Percentiles rank a stretch among this genome's conserved stretches.
phyloP scores from a whole-genome alignment of 1,140 invertebrate genomes.

The Drosophila tani region DNA sequence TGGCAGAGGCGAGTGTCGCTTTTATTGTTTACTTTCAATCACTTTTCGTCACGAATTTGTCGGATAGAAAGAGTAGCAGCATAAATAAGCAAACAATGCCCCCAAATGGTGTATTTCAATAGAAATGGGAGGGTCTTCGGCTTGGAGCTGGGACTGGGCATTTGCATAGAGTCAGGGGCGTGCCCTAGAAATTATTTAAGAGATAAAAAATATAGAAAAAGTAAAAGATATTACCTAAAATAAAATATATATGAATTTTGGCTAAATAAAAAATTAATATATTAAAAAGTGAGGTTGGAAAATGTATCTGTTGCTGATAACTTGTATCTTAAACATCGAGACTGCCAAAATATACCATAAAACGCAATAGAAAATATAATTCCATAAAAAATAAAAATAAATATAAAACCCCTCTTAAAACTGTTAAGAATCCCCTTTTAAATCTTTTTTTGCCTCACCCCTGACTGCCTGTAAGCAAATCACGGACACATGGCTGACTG shows the following conservation, averaged over 20 bases:
- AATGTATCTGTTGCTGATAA: too few relatives aligned
- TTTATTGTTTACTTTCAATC: slow-evolving; percentile 85
- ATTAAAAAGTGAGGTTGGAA: too few relatives aligned
- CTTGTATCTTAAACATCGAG: too few relatives aligned
- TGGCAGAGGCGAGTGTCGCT: slow-evolving; percentile 73
- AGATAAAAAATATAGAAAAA: too few relatives aligned
- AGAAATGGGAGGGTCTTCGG: slow-evolving; percentile 29
- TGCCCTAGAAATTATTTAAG: accelerated
- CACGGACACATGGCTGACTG: slow-evolving; percentile 70
- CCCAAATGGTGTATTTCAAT: slow-evolving; percentile 10
- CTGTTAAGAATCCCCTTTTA: neutral
- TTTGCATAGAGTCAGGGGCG: slow-evolving; percentile 56
- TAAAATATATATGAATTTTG: neutral
- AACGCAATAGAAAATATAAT: too few relatives aligned
- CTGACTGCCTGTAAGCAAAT: slow-evolving; percentile 23
- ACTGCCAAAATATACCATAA: too few relatives aligned
- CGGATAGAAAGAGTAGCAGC: slow-evolving; percentile 40
- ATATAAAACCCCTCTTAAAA: neutral
- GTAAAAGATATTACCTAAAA: neutral
- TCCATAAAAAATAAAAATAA: neutral
- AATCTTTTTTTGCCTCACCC: neutral
- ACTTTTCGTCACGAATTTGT: slow-evolving; percentile 84
- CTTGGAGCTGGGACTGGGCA: slow-evolving; percentile 22
- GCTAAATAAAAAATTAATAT: too few relatives aligned
- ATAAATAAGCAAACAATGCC: slow-evolving; percentile 67